These are phyloP conservation scores for Silurus glanis DNA, from an alignment of 2,113 vertebrate species.

Conservation along the genomic window DNA sequence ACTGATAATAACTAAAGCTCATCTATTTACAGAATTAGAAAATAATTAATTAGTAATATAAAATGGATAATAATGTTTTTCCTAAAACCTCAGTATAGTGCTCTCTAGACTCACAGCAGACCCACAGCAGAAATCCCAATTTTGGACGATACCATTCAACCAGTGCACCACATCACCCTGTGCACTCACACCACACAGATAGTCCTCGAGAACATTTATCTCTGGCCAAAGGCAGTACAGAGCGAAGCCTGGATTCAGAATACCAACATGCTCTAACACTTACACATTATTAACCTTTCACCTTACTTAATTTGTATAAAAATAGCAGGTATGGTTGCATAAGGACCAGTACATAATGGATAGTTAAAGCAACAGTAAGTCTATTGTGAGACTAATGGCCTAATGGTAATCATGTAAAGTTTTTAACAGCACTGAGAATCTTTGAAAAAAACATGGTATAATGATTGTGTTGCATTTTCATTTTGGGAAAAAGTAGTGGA, in stretches of 20 bases:
- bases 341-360: background rate
- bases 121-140: slow-evolving; percentile 11
- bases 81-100: background rate
- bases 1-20: background rate
- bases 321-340: background rate
- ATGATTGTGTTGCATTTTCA: background rate
- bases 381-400: background rate
- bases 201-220: slow-evolving; percentile 16
- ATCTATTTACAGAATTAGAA: background rate
- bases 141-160: background rate
- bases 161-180: background rate
- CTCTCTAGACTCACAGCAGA: background rate
- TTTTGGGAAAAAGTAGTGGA: background rate
- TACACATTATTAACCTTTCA: background rate
- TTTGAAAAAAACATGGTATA: background rate
- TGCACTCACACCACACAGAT: background rate
- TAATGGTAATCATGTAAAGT: background rate
- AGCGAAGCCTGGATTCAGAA: slow-evolving; percentile 15
- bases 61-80: background rate
- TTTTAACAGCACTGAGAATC: background rate
- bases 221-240: slow-evolving; percentile 6
- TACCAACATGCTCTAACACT: background rate
- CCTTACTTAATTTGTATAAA: slow-evolving; percentile 4
- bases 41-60: background rate
- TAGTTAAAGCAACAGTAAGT: background rate